Evolutionary conservation across 2,113 vertebrate genomes (phyloP).

Genomic region (Odontesthes bonariensis): DNA sequence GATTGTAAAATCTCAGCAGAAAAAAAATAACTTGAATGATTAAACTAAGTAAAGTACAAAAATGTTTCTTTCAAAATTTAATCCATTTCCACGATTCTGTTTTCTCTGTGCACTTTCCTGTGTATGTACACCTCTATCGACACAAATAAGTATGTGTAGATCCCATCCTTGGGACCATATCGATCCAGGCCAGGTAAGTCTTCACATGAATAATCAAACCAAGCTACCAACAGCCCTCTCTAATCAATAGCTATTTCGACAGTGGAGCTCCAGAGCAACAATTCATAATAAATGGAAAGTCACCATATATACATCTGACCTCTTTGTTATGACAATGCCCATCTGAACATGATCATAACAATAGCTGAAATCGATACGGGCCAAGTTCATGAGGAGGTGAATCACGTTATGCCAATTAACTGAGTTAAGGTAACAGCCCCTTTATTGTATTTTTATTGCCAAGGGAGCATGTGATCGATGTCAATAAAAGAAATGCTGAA

Average conservation of each 20-base stretch:
- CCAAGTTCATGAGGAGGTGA: slow-evolving; percentile 70
- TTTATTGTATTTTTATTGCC: slow-evolving; percentile 58
- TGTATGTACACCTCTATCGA: slow-evolving; percentile 36
- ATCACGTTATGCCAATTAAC: slow-evolving; percentile 65
- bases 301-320: slow-evolving; percentile 73
- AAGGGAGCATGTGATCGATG: slow-evolving; percentile 42
- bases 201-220: slow-evolving; percentile 77
- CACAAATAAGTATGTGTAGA: slow-evolving; percentile 40
- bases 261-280: slow-evolving; percentile 60
- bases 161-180: slow-evolving; percentile 67
- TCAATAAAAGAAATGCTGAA: slow-evolving; percentile 57
- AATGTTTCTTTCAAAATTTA: neutral
- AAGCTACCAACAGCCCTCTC: slow-evolving; percentile 59
- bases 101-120: slow-evolving; percentile 14
- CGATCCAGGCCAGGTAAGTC: slow-evolving; percentile 66
- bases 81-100: slow-evolving; percentile 11
- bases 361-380: slow-evolving; percentile 60
- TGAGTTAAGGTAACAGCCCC: slow-evolving; percentile 48
- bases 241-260: slow-evolving; percentile 80
- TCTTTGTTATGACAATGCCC: slow-evolving; percentile 75
- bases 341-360: slow-evolving; percentile 73
- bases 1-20: slow-evolving; percentile 10
- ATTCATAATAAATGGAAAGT: slow-evolving; percentile 75
- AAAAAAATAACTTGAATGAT: neutral
- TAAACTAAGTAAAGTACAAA: neutral